A percentile compares a stretch with the other conserved stretches of the same genome.
Evolutionary conservation across 2,113 vertebrate genomes (phyloP).

Genomic region (Scytalopus superciliaris): DNA sequence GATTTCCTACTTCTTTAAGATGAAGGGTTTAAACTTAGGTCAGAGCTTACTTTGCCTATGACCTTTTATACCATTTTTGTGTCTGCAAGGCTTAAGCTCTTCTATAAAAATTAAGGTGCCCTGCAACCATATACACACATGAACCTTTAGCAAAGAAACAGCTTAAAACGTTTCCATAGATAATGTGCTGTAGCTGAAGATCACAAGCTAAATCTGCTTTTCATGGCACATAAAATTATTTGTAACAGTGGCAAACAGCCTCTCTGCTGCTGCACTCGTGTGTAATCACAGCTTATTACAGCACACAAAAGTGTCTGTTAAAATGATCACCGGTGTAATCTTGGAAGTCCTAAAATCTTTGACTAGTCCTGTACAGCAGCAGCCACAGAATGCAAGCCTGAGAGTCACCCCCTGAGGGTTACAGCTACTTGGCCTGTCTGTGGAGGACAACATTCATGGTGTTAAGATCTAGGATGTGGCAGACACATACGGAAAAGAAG

Average conservation of each 20-base stretch:
- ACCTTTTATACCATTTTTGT: background rate
- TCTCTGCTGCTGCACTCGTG: background rate
- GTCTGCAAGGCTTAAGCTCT: background rate
- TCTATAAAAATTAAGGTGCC: background rate
- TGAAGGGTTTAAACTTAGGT: background rate
- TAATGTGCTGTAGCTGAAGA: background rate
- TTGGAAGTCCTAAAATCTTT: background rate
- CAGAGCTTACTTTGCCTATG: background rate
- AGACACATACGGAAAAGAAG: background rate
- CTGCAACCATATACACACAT: background rate
- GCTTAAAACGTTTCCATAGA: background rate
- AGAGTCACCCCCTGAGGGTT: background rate
- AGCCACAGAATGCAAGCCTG: rapidly evolving
- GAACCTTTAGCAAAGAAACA: background rate
- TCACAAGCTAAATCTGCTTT: background rate
- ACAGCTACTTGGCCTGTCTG: background rate
- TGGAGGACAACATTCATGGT: background rate
- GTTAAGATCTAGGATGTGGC: background rate
- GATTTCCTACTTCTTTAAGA: background rate
- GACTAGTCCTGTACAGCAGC: background rate
- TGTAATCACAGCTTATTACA: background rate
- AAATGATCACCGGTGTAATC: background rate
- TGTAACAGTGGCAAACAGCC: background rate
- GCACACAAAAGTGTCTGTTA: background rate
- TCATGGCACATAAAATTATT: background rate